Evolutionary conservation across 1,140 invertebrate species (phyloP), one percentile per base, ranked within the genome.

Genomic region (Drosophila pseudoananassae): DNA sequence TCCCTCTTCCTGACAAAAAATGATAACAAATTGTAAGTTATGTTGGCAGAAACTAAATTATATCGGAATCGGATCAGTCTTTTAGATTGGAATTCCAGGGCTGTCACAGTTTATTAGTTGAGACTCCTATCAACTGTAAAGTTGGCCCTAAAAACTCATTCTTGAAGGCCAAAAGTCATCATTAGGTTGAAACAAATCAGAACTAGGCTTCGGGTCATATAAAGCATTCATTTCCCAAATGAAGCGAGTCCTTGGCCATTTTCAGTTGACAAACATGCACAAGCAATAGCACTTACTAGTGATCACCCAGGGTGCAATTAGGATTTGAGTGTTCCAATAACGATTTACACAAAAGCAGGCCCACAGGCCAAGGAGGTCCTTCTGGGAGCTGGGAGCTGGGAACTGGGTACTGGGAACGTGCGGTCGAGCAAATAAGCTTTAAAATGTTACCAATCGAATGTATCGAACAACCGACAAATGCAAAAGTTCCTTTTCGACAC

Each of bases 301-400:
- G 47, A 60, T 50, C 78, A 85, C 69, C 82, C 59, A 68, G 82
- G 82, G 82, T 85, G 78, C 82, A 85, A 78, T 87, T 88, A 69
- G 47, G 76, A 81, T 84, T 87, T 76, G 71, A 77, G 83, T 80
- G 80, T 87, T 43, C 82, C 82, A 87, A 87, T 87, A 82, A 87
- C 75, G 83, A 88, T 87, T 87, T 78, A 75, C 74, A 78, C 61
- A 82, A 85, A 68, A 40, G 63, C 63, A 5, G 59, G 29, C 38
- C 38, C 50, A 47, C 55, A 69, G 25, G 25, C 25, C 25, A 27
- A 6, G 25, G 25, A 27, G 25, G 25, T 27, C 25, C 25, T 27
- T 27, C 6, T 1, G 25, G 25, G 25, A 27, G 25, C 23, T 4
- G 23, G 23, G 23, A 25, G n/a, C 20, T 20, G 20, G 56, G 49